Base-by-base conservation (phyloP, 2,888 invertebrate genomes). In the Strigamia transsilvanica region DNA sequence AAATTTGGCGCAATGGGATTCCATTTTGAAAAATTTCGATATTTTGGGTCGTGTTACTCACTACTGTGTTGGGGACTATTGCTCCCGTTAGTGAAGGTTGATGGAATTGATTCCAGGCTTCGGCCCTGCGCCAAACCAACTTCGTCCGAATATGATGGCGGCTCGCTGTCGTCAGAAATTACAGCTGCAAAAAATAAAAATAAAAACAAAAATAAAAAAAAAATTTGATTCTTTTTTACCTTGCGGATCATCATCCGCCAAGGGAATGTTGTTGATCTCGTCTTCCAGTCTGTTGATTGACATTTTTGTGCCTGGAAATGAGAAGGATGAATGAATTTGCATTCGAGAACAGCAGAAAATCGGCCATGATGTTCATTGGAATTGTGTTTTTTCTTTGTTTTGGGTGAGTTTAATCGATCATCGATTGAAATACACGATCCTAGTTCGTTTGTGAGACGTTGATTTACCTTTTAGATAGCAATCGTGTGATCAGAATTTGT, bases 171-270 rank as follows among this genome's bases (percentile, higher is more conserved):
- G 85, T 95, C 95, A 82, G 92, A 92, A 84, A 95, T 94, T 84
- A 95, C 94, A n/a, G 94, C 95, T 93, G 85, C n/a, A 27, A 27
- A 27, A 27, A 27, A 27, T 2, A 27, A 27, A 27, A 27, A 27
- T 27, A 78, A 88, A 23, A 13, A 32, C 2, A 42, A 23, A 4
- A 80, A 10, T 18, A 0, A 38, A 79, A 42, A 41, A 9, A 6
- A 32, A 77, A 77, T 21, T 77, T 21, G 38, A 84, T 5, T 32
- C 0, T 41, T 41, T 32, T 78, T 78, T 78, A 82, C 93, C 93
- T 90, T 95, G 95, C 10, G 96, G 95, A 89, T 97, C 96, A 86
- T 96, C 96, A 87, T 97, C 96, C 80, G 96, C 96, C 85, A 96
- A 88, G 18, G 96, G 96, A 88, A 97, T 96, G 87, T 92, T 94